Evolutionary conservation across 2,113 vertebrate genomes (phyloP).

Genomic region (Prietella phreatophila): DNA sequence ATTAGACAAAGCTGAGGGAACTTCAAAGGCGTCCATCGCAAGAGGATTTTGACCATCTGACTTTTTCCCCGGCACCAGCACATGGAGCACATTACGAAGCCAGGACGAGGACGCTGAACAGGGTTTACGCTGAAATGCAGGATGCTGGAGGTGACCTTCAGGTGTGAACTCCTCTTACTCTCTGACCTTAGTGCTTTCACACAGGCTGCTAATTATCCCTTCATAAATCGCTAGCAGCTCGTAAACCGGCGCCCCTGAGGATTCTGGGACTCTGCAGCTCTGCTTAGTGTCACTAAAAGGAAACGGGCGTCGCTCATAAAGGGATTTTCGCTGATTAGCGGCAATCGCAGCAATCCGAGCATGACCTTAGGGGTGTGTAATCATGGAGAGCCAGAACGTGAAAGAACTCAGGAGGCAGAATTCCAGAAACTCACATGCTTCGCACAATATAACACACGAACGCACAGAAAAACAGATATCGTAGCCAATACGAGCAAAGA

Average conservation of each 20-base stretch:
- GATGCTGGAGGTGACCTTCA: slow-evolving; percentile 59
- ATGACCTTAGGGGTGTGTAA: neutral
- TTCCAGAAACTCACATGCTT: neutral
- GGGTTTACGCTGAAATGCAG: neutral
- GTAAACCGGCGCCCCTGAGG: slow-evolving; percentile 10
- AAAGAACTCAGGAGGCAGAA: neutral
- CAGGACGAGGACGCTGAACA: neutral
- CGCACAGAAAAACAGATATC: neutral
- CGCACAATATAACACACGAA: no score
- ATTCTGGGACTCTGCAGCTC: slow-evolving; percentile 2
- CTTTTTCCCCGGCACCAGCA: neutral
- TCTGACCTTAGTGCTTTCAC: slow-evolving; percentile 37
- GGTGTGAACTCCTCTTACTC: slow-evolving; percentile 57
- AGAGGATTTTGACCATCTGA: neutral
- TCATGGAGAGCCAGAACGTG: neutral
- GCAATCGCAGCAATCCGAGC: neutral
- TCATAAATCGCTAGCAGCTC: slow-evolving; percentile 35
- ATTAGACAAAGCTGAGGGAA: slow-evolving; percentile 26
- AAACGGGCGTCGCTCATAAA: slow-evolving; percentile 15
- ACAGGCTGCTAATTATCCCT: slow-evolving; percentile 30
- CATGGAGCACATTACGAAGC: slow-evolving; percentile 32
- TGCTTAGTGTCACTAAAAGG: slow-evolving; percentile 53
- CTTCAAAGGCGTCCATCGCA: slow-evolving; percentile 39
- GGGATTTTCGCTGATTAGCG: slow-evolving; percentile 3
- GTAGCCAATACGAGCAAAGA: neutral